Conservation (phyloP, 2,888 invertebrate genomes). For the Drosophila recens region DNA sequence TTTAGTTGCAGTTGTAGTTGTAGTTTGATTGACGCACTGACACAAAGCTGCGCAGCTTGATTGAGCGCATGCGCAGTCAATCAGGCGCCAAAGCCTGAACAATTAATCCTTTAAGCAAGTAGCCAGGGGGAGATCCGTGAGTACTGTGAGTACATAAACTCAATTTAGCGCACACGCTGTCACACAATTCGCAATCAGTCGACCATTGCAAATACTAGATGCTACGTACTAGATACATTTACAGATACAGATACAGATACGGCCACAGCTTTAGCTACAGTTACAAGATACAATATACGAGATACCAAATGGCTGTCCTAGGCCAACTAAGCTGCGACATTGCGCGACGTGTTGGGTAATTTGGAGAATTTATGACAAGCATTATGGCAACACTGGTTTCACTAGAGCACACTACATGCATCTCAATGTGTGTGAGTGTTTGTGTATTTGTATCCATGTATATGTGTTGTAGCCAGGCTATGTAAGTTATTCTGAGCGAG, state of each 20-base stretch:
- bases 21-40: constrained; percentile 48
- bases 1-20: not conserved
- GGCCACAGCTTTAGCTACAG: constrained; percentile 5
- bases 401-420: constrained; percentile 35
- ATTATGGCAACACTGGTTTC: constrained; percentile 76
- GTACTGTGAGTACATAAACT: constrained; percentile 63
- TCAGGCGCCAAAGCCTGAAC: constrained; percentile 35
- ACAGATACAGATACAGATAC: constrained; percentile 9
- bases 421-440: not conserved
- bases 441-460: constrained; percentile 22
- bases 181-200: constrained; percentile 80
- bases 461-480: constrained; percentile 8
- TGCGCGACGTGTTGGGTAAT: constrained; percentile 77
- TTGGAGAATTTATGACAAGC: constrained; percentile 82
- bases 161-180: constrained; percentile 72
- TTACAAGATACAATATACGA: constrained; percentile 23
- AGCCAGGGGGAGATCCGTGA: constrained; percentile 4
- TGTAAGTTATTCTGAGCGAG: constrained; percentile 60
- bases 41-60: constrained; percentile 45
- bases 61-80: constrained; percentile 65
- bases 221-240: constrained; percentile 14
- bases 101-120: constrained; percentile 72
- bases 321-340: constrained; percentile 51
- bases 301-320: constrained; percentile 35
- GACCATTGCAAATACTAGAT: constrained; percentile 16